Conservation (phyloP, 2,888 invertebrate species). For the Hirudinaria manillensis region DNA sequence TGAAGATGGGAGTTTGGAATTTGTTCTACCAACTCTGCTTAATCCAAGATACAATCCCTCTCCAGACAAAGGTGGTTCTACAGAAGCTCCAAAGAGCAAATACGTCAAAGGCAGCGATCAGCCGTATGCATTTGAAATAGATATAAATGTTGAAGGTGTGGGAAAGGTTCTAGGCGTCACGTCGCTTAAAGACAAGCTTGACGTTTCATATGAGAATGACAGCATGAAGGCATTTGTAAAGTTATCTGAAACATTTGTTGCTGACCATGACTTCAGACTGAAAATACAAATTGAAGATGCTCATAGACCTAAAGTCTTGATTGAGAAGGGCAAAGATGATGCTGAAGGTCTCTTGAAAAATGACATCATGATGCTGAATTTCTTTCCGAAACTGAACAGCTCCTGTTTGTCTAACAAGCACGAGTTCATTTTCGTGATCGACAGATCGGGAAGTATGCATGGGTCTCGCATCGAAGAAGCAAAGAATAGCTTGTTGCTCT, state of each 20-base stretch:
- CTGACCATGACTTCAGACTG: slow-evolving; percentile 30
- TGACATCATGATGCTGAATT: slow-evolving; percentile 34
- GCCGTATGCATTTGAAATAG: slow-evolving; percentile 27
- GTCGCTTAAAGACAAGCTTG: slow-evolving; percentile 23
- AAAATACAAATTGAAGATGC: slow-evolving; percentile 19
- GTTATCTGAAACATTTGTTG: slow-evolving; percentile 21
- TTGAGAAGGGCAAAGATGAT: slow-evolving; percentile 24
- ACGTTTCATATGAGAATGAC: slow-evolving; percentile 15
- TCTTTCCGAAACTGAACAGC: slow-evolving; percentile 30
- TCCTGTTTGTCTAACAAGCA: slow-evolving; percentile 19
- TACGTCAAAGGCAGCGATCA: neutral
- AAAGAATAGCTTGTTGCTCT: slow-evolving; percentile 43
- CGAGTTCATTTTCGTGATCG: slow-evolving; percentile 36
- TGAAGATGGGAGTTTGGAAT: slow-evolving; percentile 35
- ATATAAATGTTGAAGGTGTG: slow-evolving; percentile 10
- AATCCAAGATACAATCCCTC: slow-evolving; percentile 34
- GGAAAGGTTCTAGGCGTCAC: slow-evolving; percentile 15
- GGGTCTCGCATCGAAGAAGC: slow-evolving; percentile 41
- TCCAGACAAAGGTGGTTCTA: neutral
- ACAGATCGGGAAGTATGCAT: slow-evolving; percentile 34
- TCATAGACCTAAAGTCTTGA: slow-evolving; percentile 18
- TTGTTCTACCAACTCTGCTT: slow-evolving; percentile 27
- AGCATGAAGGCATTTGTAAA: slow-evolving; percentile 26
- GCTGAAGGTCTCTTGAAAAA: slow-evolving; percentile 30
- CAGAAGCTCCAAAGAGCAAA: neutral